A percentile compares a stretch with the other conserved stretches of the same genome.
phyloP scores from a whole-genome alignment of 2,113 vertebrate species.

The Lophius piscatorius region DNA sequence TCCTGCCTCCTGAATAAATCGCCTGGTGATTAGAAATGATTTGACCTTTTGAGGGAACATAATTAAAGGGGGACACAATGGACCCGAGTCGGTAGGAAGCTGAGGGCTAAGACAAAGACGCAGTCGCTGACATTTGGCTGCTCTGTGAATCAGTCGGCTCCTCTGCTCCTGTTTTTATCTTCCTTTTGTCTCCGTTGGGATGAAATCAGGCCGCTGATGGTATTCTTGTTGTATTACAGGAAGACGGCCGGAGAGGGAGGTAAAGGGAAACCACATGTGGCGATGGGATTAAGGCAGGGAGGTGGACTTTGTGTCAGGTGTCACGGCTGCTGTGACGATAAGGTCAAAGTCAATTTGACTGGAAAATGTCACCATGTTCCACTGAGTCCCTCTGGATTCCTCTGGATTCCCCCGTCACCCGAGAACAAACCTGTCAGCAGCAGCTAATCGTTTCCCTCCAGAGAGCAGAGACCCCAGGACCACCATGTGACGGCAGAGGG shows the following conservation, averaged over 20 bases:
- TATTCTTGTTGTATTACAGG: not conserved
- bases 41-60: constrained; percentile 28
- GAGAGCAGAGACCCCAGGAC: not conserved
- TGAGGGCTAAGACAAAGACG: constrained; percentile 4
- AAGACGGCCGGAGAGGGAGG: not conserved
- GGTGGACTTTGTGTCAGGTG: constrained; percentile 12
- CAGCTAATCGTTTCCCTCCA: too few species aligned
- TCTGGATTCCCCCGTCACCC: too few species aligned
- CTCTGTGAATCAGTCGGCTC: constrained; percentile 24
- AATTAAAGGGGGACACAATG: constrained; percentile 36
- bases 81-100: constrained; percentile 12
- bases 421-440: too few species aligned
- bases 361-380: constrained; percentile 39
- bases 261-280: not conserved
- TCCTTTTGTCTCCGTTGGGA: not conserved
- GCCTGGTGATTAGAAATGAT: not conserved
- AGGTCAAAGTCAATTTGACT: constrained; percentile 42
- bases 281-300: not conserved
- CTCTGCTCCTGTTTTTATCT: not conserved
- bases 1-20: not conserved
- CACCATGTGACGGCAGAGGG: not conserved
- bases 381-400: not conserved
- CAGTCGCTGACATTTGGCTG: constrained; percentile 36
- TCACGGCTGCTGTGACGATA: constrained; percentile 36
- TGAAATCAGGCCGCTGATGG: not conserved